Base-by-base conservation (phyloP, 1,140 invertebrate genomes). In the Calliopsis andreniformis region DNA sequence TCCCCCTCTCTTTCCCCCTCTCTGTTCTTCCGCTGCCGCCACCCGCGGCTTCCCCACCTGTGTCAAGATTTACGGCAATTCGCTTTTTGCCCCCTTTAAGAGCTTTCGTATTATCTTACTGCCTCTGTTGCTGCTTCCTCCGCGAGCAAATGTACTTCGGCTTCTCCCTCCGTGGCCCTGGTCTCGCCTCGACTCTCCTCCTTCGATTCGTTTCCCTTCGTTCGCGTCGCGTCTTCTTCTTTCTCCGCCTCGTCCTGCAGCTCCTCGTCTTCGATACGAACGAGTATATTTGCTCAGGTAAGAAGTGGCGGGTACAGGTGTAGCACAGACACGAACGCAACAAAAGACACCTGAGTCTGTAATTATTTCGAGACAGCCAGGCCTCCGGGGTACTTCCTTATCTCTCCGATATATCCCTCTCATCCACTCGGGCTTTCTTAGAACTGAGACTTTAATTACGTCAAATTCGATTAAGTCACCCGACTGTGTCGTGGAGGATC, bases 1-100 rank as follows among this genome's bases (percentile, higher is more conserved):
- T 39, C 35, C 12, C 8, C 25, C 20, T 10, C 20, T 25, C 45
- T 47, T 20, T 20, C 76, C 51, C 69, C 53, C 76, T 51, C 42
- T n/a, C n/a, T n/a, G n/a, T n/a, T n/a, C n/a, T n/a, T 35, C 35
- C n/a, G 42, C 72, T 45, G 67, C 63, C 66, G 43, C 78, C 85
- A 78, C 79, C 79, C 76, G 70, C 45, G 79, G 59, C 30, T 66
- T 42, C 55, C 39, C 47, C 61, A 79, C 76, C 80, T 83, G 79
- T 62, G 55, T 28, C 75, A 87, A 88, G 86, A 89, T 89, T 89
- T 88, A 88, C 86, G 84, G 72, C 87, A 84, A 88, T 87, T 87
- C 85, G 82, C 84, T 87, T 88, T 86, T 88, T 88, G 82, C 82
- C 79, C 80, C 64, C 70, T 84, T 85, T 85, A 85, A 89, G 84